phyloP scores from a whole-genome alignment of 1,140 invertebrate species.

The Scylla paramamosain region DNA sequence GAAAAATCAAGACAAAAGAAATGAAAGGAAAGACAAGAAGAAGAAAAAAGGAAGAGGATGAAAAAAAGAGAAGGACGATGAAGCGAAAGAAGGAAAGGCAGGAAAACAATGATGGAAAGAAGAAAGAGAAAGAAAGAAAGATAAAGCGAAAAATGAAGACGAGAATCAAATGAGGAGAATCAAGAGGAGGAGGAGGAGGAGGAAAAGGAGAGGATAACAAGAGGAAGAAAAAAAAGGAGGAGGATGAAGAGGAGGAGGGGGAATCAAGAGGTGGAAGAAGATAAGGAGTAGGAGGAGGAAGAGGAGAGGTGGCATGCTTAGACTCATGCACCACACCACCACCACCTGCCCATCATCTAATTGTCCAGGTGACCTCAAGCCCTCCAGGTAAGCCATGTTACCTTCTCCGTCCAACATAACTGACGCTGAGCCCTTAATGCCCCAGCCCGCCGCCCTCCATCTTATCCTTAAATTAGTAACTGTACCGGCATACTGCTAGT shows the following conservation, averaged over 20 bases:
- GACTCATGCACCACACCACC: background rate
- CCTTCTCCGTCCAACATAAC: background rate
- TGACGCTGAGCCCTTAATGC: slow-evolving; percentile 63
- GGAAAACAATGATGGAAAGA: background rate
- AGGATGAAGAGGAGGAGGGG: background rate
- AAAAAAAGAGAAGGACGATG: background rate
- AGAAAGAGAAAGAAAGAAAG: background rate
- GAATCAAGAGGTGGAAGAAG: too few species aligned
- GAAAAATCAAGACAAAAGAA: background rate
- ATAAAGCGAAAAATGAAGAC: background rate
- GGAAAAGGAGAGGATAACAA: background rate
- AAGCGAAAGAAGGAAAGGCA: too few species aligned
- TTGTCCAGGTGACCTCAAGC: slow-evolving; percentile 3
- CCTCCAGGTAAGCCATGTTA: background rate
- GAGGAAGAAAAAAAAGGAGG: background rate
- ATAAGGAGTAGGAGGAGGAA: background rate
- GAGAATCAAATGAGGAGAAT: background rate
- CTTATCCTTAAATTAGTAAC: slow-evolving; percentile 64
- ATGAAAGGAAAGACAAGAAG: background rate
- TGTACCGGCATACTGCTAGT: background rate
- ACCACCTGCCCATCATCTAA: slow-evolving; percentile 44
- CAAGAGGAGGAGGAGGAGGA: background rate
- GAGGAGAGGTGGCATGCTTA: background rate
- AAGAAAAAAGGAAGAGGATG: background rate
- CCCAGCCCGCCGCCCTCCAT: background rate